Conservation (phyloP, 2,113 vertebrate species). For the Phylloscopus trochiloides region DNA sequence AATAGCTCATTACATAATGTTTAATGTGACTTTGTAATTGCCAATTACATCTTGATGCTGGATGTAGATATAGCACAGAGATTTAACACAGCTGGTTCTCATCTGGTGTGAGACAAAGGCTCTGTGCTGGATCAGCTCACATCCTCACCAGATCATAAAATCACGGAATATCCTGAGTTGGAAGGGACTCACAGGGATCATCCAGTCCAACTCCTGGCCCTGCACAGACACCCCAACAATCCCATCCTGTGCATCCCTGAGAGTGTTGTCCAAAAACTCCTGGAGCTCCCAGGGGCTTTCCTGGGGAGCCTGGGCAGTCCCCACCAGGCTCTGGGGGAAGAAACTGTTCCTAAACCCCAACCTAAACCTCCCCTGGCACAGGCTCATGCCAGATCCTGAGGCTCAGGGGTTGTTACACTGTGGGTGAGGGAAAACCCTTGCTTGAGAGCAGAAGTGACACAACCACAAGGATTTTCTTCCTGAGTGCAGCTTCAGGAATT, state of each 20-base stretch:
- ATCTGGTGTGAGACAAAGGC: background rate
- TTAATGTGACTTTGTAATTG: background rate
- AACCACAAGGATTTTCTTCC: background rate
- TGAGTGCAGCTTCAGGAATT: background rate
- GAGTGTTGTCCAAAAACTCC: accelerated
- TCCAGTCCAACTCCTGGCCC: background rate
- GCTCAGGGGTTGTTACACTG: background rate
- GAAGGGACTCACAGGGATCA: background rate
- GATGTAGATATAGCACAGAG: background rate
- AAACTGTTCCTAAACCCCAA: accelerated
- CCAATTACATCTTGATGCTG: background rate
- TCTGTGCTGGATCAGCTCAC: background rate
- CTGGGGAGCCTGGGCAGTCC: background rate
- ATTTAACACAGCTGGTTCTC: background rate
- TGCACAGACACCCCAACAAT: background rate
- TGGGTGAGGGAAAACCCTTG: background rate
- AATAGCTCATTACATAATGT: background rate
- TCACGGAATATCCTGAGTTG: background rate
- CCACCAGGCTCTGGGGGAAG: background rate
- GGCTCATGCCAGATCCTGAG: background rate
- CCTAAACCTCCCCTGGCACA: background rate
- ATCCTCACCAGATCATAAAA: background rate
- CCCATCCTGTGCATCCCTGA: background rate
- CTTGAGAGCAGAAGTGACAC: background rate
- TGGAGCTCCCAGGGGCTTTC: background rate